Conservation (phyloP, 1,140 invertebrate genomes). For the Marisa cornuarietis region DNA sequence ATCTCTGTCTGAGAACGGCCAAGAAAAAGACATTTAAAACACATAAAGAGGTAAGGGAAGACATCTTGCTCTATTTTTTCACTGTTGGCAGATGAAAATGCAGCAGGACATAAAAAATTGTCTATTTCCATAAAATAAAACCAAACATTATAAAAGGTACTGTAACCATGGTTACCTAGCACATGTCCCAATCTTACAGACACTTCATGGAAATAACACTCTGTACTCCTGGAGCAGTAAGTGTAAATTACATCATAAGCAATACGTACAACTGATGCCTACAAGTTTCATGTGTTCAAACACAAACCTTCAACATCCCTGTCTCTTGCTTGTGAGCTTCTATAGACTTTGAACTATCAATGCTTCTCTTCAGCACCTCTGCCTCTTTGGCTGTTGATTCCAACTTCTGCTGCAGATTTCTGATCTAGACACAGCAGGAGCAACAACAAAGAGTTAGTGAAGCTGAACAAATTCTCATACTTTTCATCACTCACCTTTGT, state of each 20-base stretch:
- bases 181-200: too few relatives aligned
- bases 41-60: too few relatives aligned
- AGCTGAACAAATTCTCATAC: too few relatives aligned
- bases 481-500: too few relatives aligned
- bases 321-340: conserved; percentile 49
- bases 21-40: too few relatives aligned
- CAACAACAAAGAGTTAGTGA: not conserved
- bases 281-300: not conserved
- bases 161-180: too few relatives aligned
- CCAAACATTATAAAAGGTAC: too few relatives aligned
- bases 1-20: conserved; percentile 49
- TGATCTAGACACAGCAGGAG: conserved; percentile 8
- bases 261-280: not conserved
- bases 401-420: conserved; percentile 40
- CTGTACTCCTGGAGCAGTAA: too few relatives aligned
- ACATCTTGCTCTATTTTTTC: too few relatives aligned
- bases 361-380: conserved; percentile 33
- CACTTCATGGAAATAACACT: too few relatives aligned
- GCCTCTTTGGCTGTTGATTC: conserved; percentile 35
- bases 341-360: conserved; percentile 42
- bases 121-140: too few relatives aligned
- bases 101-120: not conserved
- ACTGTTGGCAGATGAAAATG: not conserved
- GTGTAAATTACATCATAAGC: not conserved
- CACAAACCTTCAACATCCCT: conserved; percentile 41